Conservation (phyloP, 2,888 invertebrate genomes). For the Marronus borbonicus region DNA sequence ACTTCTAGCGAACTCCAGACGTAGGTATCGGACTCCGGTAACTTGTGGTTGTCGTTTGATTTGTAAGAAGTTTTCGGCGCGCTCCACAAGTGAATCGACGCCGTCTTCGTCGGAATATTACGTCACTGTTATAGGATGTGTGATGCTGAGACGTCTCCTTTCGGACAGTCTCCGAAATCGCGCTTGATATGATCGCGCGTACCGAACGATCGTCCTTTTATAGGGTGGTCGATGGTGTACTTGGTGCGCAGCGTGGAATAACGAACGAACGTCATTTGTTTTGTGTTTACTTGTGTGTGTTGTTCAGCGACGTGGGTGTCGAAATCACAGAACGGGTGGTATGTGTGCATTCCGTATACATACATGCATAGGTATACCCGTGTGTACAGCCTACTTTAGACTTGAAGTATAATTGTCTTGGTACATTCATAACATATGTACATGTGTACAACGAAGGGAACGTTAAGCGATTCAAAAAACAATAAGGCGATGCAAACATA, state of each 20-base stretch:
- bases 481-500: too few species aligned
- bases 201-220: conserved; percentile 48
- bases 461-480: too few species aligned
- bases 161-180: conserved; percentile 39
- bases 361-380: background rate
- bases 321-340: conserved; percentile 13
- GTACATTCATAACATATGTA: too few species aligned
- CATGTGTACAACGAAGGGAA: too few species aligned
- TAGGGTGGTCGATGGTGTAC: conserved; percentile 48
- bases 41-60: conserved; percentile 5
- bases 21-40: background rate
- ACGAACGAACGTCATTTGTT: conserved; percentile 51
- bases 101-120: conserved; percentile 23
- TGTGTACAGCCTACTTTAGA: background rate
- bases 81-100: conserved; percentile 35
- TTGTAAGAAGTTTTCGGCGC: conserved; percentile 21
- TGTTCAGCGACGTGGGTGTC: conserved; percentile 28
- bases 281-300: conserved; percentile 38
- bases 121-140: conserved; percentile 25
- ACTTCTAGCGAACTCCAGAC: conserved; percentile 7
- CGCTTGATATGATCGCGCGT: conserved; percentile 48
- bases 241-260: conserved; percentile 51
- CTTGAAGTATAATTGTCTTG: too few species aligned
- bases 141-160: conserved; percentile 21
- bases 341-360: background rate